Conservation (phyloP, 1,140 invertebrate genomes). For the Psix sp. region DNA sequence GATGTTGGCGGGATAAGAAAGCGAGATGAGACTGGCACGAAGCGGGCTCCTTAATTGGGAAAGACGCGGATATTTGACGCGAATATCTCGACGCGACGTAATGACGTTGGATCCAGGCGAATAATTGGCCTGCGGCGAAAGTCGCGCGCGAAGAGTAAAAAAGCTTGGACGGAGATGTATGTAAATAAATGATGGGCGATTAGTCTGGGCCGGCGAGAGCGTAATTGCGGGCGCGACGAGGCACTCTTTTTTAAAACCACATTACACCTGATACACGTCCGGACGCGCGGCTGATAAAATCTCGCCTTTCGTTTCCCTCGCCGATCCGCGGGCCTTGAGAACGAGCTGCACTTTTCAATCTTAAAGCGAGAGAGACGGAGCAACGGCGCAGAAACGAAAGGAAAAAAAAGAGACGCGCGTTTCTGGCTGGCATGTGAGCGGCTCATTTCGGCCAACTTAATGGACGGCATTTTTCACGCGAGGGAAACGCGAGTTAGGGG, state of each 20-base stretch:
- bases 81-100: not conserved
- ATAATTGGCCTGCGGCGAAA: slow-evolving; percentile 25
- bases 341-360: slow-evolving; percentile 16
- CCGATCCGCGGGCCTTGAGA: slow-evolving; percentile 23
- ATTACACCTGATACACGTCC: slow-evolving; percentile 40
- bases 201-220: slow-evolving; percentile 12
- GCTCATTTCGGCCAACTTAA: slow-evolving; percentile 34
- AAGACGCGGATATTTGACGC: slow-evolving; percentile 26
- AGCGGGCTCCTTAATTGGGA: slow-evolving; percentile 20
- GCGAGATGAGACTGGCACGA: slow-evolving; percentile 10
- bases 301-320: slow-evolving; percentile 35
- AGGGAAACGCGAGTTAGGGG: slow-evolving; percentile 16
- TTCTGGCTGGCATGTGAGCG: slow-evolving; percentile 11
- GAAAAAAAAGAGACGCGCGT: slow-evolving; percentile 20
- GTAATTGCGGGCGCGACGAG: slow-evolving; percentile 26
- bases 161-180: slow-evolving; percentile 22
- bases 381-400: not conserved
- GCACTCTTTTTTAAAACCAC: slow-evolving; percentile 43
- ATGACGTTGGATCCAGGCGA: not conserved
- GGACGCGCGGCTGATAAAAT: slow-evolving; percentile 33
- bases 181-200: slow-evolving; percentile 46
- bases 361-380: slow-evolving; percentile 1
- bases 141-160: slow-evolving; percentile 4
- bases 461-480: slow-evolving; percentile 33
- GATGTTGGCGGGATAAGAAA: slow-evolving; percentile 14